phyloP scores from a whole-genome alignment of 2,113 vertebrate genomes.

The Struthio camelus region DNA sequence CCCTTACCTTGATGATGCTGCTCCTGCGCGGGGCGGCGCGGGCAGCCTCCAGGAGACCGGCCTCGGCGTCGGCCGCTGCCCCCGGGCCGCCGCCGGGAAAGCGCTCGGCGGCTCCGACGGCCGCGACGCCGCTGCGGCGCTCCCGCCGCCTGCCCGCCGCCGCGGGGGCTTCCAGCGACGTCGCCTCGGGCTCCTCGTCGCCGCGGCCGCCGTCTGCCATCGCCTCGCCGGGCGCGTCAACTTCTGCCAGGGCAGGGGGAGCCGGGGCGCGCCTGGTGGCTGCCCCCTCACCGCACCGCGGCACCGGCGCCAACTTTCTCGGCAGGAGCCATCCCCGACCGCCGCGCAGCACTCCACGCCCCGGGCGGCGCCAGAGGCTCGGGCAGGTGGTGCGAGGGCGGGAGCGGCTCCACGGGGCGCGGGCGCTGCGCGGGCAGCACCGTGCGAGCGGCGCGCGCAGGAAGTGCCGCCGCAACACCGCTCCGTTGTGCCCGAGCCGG shows the following conservation, averaged over 20 bases:
- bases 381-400: neutral
- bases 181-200: constrained; percentile 79
- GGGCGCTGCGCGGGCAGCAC: neutral
- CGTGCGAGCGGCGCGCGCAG: constrained; percentile 7
- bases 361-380: neutral
- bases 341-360: neutral
- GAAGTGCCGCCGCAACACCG: constrained; percentile 34
- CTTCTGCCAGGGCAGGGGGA: neutral
- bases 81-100: neutral
- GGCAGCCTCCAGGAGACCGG: constrained; percentile 82
- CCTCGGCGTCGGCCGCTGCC: constrained; percentile 70
- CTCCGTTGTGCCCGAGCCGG: constrained; percentile 62
- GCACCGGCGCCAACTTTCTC: constrained; percentile 32
- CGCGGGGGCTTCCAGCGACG: constrained; percentile 61
- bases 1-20: constrained; percentile 95
- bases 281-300: constrained; percentile 39
- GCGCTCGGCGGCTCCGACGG: constrained; percentile 62
- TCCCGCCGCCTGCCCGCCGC: constrained; percentile 72
- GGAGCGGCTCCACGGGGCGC: no score
- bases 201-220: constrained; percentile 75
- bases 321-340: constrained; percentile 31
- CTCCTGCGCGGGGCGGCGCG: constrained; percentile 89
- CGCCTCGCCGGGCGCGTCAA: neutral
- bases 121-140: constrained; percentile 83
- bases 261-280: neutral